phyloP scores from a whole-genome alignment of 2,113 vertebrate species.

The Porphyrio hochstetteri region DNA sequence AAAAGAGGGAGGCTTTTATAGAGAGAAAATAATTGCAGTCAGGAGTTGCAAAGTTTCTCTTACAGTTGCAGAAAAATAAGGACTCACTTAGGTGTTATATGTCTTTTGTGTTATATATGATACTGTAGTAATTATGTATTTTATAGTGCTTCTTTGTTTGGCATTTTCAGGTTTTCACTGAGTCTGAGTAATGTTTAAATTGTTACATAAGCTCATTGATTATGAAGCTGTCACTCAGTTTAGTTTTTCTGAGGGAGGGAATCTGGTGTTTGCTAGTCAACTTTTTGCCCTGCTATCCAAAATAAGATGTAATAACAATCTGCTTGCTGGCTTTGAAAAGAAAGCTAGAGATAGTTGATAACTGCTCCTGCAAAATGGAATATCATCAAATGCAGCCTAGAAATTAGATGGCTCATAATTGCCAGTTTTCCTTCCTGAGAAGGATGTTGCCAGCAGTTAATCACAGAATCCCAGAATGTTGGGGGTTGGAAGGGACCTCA shows the following conservation, averaged over 20 bases:
- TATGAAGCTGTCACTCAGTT: background rate
- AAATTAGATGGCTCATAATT: background rate
- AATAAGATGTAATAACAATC: background rate
- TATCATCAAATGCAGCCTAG: background rate
- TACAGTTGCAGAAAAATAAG: background rate
- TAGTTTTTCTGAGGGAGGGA: background rate
- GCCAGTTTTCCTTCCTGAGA: background rate
- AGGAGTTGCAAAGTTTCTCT: background rate
- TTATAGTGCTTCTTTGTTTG: background rate
- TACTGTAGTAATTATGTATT: background rate
- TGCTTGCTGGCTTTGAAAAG: background rate
- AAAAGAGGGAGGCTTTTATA: background rate
- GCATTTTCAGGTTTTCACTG: background rate
- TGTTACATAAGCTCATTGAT: background rate
- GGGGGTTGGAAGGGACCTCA: too few species aligned
- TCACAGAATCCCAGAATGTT: too few species aligned
- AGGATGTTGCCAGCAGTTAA: background rate
- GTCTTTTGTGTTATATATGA: background rate
- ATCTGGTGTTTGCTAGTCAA: slow-evolving; percentile 5
- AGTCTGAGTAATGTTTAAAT: background rate
- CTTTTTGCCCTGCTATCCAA: background rate
- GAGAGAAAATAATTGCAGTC: background rate
- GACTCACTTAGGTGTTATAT: background rate
- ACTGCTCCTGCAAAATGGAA: background rate
- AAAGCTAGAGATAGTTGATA: background rate